Evolutionary conservation across 2,113 vertebrate genomes (phyloP).

Genomic region (Oenanthe oenanthe): DNA sequence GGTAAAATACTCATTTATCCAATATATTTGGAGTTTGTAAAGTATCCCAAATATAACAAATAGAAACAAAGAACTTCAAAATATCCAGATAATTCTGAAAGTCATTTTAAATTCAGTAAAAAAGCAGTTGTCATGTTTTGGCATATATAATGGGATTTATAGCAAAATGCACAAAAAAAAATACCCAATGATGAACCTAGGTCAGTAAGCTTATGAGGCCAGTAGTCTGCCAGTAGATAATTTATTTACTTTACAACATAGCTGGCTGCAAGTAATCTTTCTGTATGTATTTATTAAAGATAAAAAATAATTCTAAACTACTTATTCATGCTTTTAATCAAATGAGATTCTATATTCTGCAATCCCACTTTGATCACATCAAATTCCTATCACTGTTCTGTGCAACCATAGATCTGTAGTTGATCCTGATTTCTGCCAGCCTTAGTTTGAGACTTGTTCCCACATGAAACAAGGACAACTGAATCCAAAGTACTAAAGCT

Average conservation of each 20-base stretch:
- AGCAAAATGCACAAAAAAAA: not conserved
- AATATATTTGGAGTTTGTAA: not conserved
- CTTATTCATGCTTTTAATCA: not conserved
- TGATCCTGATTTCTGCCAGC: not conserved
- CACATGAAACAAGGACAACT: too few species aligned
- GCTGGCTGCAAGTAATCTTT: not conserved
- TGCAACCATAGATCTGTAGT: fast-evolving
- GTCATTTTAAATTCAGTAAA: not conserved
- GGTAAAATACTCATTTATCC: not conserved
- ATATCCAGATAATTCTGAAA: not conserved
- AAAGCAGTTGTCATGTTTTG: not conserved
- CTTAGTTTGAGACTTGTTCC: not conserved
- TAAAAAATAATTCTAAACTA: not conserved
- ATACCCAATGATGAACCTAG: not conserved
- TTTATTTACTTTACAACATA: not conserved
- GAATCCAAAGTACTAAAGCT: not conserved
- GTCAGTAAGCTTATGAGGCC: not conserved
- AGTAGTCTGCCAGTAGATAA: not conserved
- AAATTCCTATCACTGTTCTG: not conserved
- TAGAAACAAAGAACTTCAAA: not conserved
- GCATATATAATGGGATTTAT: not conserved
- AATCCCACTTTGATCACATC: not conserved
- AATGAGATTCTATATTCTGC: not conserved
- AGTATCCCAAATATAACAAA: not conserved
- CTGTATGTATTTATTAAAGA: not conserved